Percentiles rank a stretch among this genome's conserved stretches.
Conservation (phyloP, 2,888 invertebrate species). For the Mimas tiliae region DNA sequence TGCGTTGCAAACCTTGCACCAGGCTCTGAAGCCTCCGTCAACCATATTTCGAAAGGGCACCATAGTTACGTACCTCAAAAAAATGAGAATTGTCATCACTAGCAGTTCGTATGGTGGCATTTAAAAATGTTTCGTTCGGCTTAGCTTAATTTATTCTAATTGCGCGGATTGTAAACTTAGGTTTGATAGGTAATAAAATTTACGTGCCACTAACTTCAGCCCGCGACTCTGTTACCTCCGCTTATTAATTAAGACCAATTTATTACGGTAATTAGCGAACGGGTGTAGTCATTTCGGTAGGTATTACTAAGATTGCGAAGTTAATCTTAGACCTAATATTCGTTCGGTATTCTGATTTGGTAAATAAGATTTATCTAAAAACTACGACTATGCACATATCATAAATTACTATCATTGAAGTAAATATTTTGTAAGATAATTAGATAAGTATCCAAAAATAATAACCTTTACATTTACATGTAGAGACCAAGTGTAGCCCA, state of each 20-base stretch:
- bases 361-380: neutral
- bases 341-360: neutral
- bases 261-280: conserved; percentile 28
- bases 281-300: conserved; percentile 28
- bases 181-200: conserved; percentile 47
- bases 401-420: too few species aligned
- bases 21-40: too few species aligned
- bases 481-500: too few species aligned
- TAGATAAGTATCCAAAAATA: too few species aligned
- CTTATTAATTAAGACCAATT: conserved; percentile 23
- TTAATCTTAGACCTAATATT: conserved; percentile 4
- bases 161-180: conserved; percentile 39
- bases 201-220: conserved; percentile 27
- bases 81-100: too few species aligned
- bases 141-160: conserved; percentile 1
- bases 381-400: too few species aligned
- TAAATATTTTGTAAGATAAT: too few species aligned
- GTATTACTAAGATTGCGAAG: conserved; percentile 24
- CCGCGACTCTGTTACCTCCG: conserved; percentile 9
- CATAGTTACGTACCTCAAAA: too few species aligned
- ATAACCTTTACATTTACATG: too few species aligned
- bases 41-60: too few species aligned
- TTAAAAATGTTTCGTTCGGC: neutral
- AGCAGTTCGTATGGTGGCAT: neutral
- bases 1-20: too few species aligned